Evolutionary conservation across 2,888 invertebrate species (phyloP).

Genomic region (Stictocephala bisonia): DNA sequence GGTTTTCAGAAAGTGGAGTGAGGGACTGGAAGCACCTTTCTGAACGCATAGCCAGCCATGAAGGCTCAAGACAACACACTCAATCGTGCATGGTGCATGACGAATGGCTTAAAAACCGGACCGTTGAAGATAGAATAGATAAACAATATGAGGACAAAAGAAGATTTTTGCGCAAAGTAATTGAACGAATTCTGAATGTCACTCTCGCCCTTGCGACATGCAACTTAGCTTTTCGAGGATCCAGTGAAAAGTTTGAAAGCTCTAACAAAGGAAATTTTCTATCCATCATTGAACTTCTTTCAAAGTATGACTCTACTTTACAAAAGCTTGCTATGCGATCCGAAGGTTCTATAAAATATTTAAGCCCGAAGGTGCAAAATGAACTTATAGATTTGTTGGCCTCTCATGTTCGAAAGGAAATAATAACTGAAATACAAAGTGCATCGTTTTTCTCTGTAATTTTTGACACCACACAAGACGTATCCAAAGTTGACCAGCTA

Average conservation of each 20-base stretch:
- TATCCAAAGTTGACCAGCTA: conserved; percentile 33
- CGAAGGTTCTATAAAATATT: conserved; percentile 17
- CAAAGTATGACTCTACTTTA: conserved; percentile 6
- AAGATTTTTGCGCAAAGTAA: conserved; percentile 4
- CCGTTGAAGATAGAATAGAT: no score
- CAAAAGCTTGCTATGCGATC: neutral
- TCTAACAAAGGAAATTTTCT: conserved; percentile 5
- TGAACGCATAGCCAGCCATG: no score
- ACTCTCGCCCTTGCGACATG: neutral
- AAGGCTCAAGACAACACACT: no score
- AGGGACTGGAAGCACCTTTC: no score
- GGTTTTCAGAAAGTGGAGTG: no score
- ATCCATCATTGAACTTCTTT: neutral
- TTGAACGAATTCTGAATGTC: conserved; percentile 3
- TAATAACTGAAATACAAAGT: conserved; percentile 1
- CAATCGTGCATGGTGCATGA: no score
- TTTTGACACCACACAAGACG: conserved; percentile 40
- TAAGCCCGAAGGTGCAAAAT: conserved; percentile 48
- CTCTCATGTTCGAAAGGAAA: conserved; percentile 12
- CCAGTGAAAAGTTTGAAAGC: neutral
- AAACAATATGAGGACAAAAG: no score
- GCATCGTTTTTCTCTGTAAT: neutral
- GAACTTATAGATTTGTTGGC: conserved; percentile 45
- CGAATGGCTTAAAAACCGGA: no score
- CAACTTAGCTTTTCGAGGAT: conserved; percentile 1